Evolutionary conservation across 2,113 vertebrate species (phyloP).

Genomic region (Chloroceryle aenea): DNA sequence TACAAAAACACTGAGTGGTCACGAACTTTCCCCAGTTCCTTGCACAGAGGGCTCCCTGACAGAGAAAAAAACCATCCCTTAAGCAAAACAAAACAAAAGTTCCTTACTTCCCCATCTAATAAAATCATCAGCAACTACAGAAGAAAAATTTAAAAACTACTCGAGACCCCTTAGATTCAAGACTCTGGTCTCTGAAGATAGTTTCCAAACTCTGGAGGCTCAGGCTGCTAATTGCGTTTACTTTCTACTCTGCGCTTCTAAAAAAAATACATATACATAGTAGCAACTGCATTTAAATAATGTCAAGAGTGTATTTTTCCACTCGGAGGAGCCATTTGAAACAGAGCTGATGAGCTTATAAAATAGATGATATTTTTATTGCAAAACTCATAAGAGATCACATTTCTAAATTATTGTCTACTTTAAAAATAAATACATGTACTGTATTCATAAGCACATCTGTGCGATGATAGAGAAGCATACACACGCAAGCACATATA

Average conservation of each 20-base stretch:
- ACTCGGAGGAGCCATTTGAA: slow-evolving; percentile 5
- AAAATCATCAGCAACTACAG: not conserved
- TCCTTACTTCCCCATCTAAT: not conserved
- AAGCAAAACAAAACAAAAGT: not conserved
- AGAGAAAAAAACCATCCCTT: not conserved
- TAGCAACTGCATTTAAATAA: not conserved
- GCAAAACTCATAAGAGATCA: not conserved
- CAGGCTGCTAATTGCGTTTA: not conserved
- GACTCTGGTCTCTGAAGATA: no score
- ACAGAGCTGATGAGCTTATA: not conserved
- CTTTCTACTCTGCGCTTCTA: not conserved
- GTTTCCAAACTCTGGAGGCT: not conserved
- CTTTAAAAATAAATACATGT: slow-evolving; percentile 17
- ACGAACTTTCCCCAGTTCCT: slow-evolving; percentile 72
- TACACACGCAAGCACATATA: not conserved
- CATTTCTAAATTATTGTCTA: slow-evolving; percentile 31
- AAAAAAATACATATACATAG: not conserved
- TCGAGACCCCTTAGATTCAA: not conserved
- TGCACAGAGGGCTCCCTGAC: slow-evolving; percentile 23
- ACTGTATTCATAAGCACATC: not conserved
- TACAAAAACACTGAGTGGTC: slow-evolving; percentile 75
- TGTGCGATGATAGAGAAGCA: not conserved
- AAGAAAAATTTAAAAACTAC: not conserved
- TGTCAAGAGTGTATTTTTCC: not conserved
- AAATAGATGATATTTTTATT: slow-evolving; percentile 39